A percentile compares a stretch with the other conserved stretches of the same genome.
phyloP scores from a whole-genome alignment of 2,113 vertebrate species.

The Upupa epops region DNA sequence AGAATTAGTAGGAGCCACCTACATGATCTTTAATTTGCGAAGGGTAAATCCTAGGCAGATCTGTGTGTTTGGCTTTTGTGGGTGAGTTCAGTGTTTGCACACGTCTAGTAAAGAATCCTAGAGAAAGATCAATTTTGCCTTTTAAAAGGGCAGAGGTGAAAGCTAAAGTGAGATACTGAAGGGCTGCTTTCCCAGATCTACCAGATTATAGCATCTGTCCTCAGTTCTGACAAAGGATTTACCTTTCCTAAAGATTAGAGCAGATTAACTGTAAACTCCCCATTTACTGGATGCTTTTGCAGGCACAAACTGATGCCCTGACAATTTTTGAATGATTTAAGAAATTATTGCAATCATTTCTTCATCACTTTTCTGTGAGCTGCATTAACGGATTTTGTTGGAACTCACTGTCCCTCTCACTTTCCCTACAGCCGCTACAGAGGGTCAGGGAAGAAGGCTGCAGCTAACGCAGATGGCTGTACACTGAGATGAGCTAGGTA shows the following conservation, averaged over 20 bases:
- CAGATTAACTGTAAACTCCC: not conserved
- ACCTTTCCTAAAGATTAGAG: not conserved
- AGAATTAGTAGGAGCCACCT: not conserved
- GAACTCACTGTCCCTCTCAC: not conserved
- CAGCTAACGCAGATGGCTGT: not conserved
- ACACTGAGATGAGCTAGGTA: not conserved
- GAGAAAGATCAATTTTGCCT: not conserved
- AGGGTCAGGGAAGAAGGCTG: not conserved
- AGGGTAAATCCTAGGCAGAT: not conserved
- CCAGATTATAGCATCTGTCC: not conserved
- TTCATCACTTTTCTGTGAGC: not conserved
- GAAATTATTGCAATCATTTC: conserved; percentile 8
- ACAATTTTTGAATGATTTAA: conserved; percentile 1
- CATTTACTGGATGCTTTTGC: not conserved
- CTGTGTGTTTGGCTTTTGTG: not conserved
- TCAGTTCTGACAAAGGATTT: not conserved
- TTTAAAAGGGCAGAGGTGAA: not conserved
- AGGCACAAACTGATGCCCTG: not conserved
- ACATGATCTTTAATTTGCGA: not conserved
- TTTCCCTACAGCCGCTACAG: not conserved
- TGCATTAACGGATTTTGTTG: not conserved
- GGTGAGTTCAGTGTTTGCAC: not conserved
- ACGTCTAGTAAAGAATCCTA: not conserved
- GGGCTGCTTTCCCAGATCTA: not conserved
- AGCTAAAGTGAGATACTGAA: not conserved